Base-by-base conservation (phyloP, 2,888 invertebrate species). In the Orthosia incerta region DNA sequence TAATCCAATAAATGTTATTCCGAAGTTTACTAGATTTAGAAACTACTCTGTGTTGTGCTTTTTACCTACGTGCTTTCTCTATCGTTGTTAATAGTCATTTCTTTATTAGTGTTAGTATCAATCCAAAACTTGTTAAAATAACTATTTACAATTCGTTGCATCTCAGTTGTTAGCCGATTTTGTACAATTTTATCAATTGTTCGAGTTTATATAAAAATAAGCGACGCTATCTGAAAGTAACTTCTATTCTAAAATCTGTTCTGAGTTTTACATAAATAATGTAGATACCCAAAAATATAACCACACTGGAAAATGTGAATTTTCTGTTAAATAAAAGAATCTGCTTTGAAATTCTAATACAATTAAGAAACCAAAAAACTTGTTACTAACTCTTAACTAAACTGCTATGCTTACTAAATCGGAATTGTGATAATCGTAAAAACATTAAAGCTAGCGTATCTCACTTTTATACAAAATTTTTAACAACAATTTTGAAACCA, bases 21-120 rank as follows among this genome's bases (percentile, higher is more conserved):
- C 39, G 39, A 39, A 39, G 7, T 39, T 39, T 4, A 7, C 39
- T 55, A 83, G 82, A 26, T 48, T 56, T 88, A 87, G 78, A 62
- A 61, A 63, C 23, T 83, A 92, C 95, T 95, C 94, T 91, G 95
- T 93, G 95, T 94, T 95, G 95, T 95, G 95, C 95, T 94, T 94
- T 80, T 92, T 90, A 83, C 90, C 91, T 90, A 80, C 83, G 95
- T 93, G 95, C 95, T 95, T 95, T 95, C 95, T 91, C 74, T 88
- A 82, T 82, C 71, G 86, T 89, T 91, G 87, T 91, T 80, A 70
- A 74, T 83, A n/a, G 66, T 63, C n/a, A 75, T 85, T 82, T 76
- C 61, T n/a, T n/a, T n/a, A n/a, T n/a, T n/a, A n/a, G n/a, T n/a
- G n/a, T 83, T 84, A 79, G 63, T 63, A 71, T 16, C 61, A 71